Conservation (phyloP, 2,888 invertebrate species). For the Sminthurides aquaticus region DNA sequence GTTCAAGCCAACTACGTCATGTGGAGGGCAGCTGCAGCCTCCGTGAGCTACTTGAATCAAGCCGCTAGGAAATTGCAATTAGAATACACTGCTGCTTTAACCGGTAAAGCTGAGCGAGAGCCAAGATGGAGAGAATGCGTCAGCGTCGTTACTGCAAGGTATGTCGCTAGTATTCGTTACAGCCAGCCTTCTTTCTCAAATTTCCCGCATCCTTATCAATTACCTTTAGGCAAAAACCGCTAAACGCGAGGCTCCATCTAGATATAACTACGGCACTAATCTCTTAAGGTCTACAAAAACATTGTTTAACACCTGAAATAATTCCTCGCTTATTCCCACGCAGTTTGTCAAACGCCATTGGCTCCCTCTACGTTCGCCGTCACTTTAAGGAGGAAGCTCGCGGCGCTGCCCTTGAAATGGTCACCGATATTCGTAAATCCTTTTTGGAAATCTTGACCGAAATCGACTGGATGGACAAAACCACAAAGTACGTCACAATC, state of each 20-base stretch:
- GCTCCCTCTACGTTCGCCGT: constrained; percentile 77
- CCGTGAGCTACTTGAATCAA: constrained; percentile 66
- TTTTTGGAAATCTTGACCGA: constrained; percentile 70
- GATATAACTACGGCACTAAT: no score
- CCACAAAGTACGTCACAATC: constrained; percentile 53
- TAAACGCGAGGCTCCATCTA: background rate
- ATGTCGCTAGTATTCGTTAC: no score
- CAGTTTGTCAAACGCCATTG: constrained; percentile 51
- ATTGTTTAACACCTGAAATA: background rate
- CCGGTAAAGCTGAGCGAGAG: constrained; percentile 75
- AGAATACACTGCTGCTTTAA: constrained; percentile 69
- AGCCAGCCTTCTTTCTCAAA: background rate
- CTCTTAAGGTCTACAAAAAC: background rate
- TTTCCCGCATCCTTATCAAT: background rate
- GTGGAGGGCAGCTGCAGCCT: constrained; percentile 72
- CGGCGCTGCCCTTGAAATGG: constrained; percentile 77
- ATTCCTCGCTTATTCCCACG: no score
- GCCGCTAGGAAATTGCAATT: constrained; percentile 68
- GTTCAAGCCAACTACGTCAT: constrained; percentile 81
- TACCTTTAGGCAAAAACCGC: background rate
- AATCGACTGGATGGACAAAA: constrained; percentile 86
- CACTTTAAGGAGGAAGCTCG: constrained; percentile 81
- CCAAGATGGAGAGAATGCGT: constrained; percentile 89
- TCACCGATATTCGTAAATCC: constrained; percentile 69
- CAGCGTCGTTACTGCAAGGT: constrained; percentile 49